Evolutionary conservation across 2,797 vertebrate species (phyloP), one percentile per base, ranked within the genome.

Genomic region (Chelmon rostratus): DNA sequence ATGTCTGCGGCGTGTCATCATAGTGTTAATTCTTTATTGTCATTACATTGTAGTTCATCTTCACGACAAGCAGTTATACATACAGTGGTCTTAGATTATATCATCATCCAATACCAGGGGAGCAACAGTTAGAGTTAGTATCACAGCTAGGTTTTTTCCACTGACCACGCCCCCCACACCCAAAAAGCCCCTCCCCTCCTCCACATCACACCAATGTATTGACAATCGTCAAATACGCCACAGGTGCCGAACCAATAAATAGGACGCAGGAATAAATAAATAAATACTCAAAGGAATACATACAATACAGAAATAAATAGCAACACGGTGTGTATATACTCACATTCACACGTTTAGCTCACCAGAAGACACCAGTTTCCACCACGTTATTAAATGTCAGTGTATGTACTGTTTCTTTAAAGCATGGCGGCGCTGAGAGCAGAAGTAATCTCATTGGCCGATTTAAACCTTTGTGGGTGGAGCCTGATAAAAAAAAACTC

Each of bases 41-140:
- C 88, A 91, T 89, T 82, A 92, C 90, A 88, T 87, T 65, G 76
- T 89, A 91, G 82, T 85, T 93, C 90, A 92, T 92, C 87, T 91
- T 93, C 91, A 94, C 93, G 25, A 94, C 89, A 93, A 92, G 90
- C 90, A 93, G 86, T 84, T 88, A 90, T 81, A 94, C 91, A 90
- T 90, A 94, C 89, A 92, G 86, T 91, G 89, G 86, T 92, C 89
- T 89, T 86, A 91, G 79, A 90, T 84, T 86, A 93, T 81, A 92
- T 92, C 89, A 79, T 84, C 74, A 64, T 93, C 91, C 91, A 88
- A 67, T 81, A 91, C 62, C 70, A 92, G 86, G 85, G 91, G 90
- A 90, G 91, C 87, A 87, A 93, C 91, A 93, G 74, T 88, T 87
- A 91, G 76, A 85, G 79, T 90, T 91, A 91, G 88, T 84, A 92